These are phyloP conservation scores for Trichoplusia ni DNA, from an alignment of 1,140 invertebrate genomes.

Conservation along the genomic window DNA sequence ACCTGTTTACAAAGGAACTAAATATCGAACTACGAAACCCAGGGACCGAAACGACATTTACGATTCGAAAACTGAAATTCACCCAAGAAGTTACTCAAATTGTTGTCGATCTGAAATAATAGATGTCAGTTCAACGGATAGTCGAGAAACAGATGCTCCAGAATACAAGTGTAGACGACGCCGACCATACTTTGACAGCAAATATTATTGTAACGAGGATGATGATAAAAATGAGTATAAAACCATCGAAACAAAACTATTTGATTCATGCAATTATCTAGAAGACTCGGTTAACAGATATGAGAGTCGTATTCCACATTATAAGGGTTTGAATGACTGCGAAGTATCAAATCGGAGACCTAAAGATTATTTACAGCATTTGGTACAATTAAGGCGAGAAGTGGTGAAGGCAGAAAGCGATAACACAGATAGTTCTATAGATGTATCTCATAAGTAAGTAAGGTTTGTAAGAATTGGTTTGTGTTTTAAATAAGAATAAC, in stretches of 20 bases:
- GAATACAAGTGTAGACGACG: background rate
- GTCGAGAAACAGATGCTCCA: constrained; percentile 24
- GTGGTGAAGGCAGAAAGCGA: constrained; percentile 48
- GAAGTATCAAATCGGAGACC: constrained; percentile 44
- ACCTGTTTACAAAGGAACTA: constrained; percentile 46
- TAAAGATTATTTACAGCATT: constrained; percentile 68
- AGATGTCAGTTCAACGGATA: constrained; percentile 41
- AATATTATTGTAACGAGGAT: no score
- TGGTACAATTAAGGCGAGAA: constrained; percentile 63
- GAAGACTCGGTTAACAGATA: constrained; percentile 58
- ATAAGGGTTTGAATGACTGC: constrained; percentile 31
- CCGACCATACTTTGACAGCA: background rate
- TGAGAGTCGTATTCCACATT: constrained; percentile 52
- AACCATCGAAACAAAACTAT: constrained; percentile 54
- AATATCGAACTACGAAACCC: constrained; percentile 41
- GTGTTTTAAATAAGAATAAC: background rate
- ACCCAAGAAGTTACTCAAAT: constrained; percentile 13
- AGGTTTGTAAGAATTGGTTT: background rate
- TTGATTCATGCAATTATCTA: constrained; percentile 56
- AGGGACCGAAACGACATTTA: constrained; percentile 49
- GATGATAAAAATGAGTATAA: constrained; percentile 41
- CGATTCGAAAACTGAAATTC: constrained; percentile 32
- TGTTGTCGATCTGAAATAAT: constrained; percentile 14
- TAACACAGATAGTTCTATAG: constrained; percentile 31
- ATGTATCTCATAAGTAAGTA: constrained; percentile 1